Evolutionary conservation across 2,797 vertebrate species (phyloP).

Genomic region (Falco rusticolus): DNA sequence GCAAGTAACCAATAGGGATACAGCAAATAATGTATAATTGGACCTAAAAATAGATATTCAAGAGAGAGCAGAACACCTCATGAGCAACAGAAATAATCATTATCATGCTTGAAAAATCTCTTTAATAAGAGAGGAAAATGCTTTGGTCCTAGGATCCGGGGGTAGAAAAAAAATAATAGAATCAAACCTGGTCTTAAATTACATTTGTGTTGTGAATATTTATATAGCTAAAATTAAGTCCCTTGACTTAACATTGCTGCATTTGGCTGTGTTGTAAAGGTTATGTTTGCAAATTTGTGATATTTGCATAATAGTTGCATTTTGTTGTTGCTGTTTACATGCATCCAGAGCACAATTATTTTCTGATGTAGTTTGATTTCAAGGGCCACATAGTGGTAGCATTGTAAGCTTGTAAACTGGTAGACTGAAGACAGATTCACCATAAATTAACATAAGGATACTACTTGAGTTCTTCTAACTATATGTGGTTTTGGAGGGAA

Average conservation of each 20-base stretch:
- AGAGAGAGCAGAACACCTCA: background rate
- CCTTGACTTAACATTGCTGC: background rate
- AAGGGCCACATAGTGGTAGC: background rate
- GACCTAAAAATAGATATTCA: conserved; percentile 9
- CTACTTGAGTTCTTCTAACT: background rate
- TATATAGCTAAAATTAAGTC: conserved; percentile 9
- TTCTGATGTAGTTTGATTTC: background rate
- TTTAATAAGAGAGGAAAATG: background rate
- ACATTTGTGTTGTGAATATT: background rate
- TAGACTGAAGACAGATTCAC: background rate
- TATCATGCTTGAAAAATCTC: background rate
- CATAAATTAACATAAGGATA: background rate
- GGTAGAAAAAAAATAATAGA: background rate
- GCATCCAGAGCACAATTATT: background rate
- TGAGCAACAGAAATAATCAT: background rate
- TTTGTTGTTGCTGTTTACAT: background rate
- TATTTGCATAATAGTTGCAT: background rate
- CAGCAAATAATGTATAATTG: background rate
- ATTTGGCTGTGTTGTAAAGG: background rate
- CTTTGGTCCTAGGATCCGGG: background rate
- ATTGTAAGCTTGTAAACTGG: background rate
- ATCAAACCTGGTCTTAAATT: background rate
- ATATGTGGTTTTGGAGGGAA: background rate
- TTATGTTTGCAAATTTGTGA: background rate
- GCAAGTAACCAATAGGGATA: background rate